Evolutionary conservation across 2,888 invertebrate species (phyloP), one percentile per base, ranked within the genome.

Genomic region (Gymnoscelis rufifasciata): DNA sequence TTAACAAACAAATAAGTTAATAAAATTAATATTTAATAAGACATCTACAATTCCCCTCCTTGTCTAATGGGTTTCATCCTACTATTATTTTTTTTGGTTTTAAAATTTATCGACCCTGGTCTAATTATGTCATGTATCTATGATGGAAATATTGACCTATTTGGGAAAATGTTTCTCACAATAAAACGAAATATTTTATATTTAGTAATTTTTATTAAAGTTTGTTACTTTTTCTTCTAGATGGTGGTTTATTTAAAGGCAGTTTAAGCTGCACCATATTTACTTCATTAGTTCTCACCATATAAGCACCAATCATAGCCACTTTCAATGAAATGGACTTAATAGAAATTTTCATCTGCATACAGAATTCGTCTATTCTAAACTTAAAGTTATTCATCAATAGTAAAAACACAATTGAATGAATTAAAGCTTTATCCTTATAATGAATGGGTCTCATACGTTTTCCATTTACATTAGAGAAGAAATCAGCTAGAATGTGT

Each of bases 401-500:
- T 11, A 87, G 54, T 12, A 82, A 51, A 12, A 83, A 73, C 0
- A 88, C 83, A 41, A 87, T 62, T 0, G 76, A 74, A 24, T 83
- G 72, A 35, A 86, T 86, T 4, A 87, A 49, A 0, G 79, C 60
- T 44, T 83, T 88, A 33, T 88, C 88, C 52, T 77, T 81, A 8
- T 67, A 78, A 0, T 73, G 77, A 0, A 61, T 58, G 0, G 87
- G 74, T 7, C 88, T 47, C 0, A 59, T 62, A 0, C 74, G 47
- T 51, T 62, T 75, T 0, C 70, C 68, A 2, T 74, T 74, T 0
- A 57, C 46, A 2, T 57, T 43, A 3, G 59, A 58, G 0, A 74
- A 61, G 31, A 88, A 88, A 11, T 78, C 68, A 0, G 66, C 56
- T 2, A 84, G 15, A 0, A 82, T 59, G 3, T 78, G 59, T 1